Base-by-base conservation (phyloP, 2,797 vertebrate genomes). In the Danio jaintianensis region DNA sequence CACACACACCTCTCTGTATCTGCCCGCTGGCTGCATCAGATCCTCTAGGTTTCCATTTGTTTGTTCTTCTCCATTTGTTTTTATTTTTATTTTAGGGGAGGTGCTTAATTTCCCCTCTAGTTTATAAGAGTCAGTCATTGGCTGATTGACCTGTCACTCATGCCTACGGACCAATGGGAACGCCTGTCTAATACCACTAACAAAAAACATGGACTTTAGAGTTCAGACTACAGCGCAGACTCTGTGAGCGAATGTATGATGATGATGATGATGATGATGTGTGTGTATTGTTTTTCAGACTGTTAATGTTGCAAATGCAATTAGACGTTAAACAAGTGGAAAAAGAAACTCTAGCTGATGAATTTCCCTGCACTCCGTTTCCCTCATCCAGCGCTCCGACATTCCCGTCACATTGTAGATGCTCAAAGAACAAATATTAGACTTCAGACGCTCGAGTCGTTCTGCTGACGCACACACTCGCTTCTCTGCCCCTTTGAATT, bases 31-130 rank as follows among this genome's bases (percentile, higher is more conserved):
- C 91, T 89, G 91, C 92, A 90, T 91, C 85, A 87, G 92, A 91
- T 90, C 90, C 85, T 90, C 88, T 88, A 73, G 81, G 85, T 89
- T 90, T 89, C 82, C 82, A 92, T 90, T 88, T 87, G 86, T 75
- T 89, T 83, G 75, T 81, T 78, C 75, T 82, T 67, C 15, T 77
- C 45, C 50, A 83, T 47, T 66, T 71, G 48, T 73, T 53, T 77
- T 72, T 82, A 48, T 83, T 36, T n/a, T 18, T 62, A 79, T 85
- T 82, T 67, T 45, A 29, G 43, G 63, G 64, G 56, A 55, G 82
- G 73, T 77, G 87, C 18, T 42, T 43, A 8, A 83, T 84, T 85
- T 59, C 87, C 78, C 66, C 83, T 84, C 45, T 86, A 82, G 86
- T 83, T 85, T 87, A 88, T 88, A 79, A 80, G 88, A 85, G 85